These are phyloP conservation scores for Lepus oiostolus DNA, from an alignment of 2,797 vertebrate species.

Conservation along the genomic window DNA sequence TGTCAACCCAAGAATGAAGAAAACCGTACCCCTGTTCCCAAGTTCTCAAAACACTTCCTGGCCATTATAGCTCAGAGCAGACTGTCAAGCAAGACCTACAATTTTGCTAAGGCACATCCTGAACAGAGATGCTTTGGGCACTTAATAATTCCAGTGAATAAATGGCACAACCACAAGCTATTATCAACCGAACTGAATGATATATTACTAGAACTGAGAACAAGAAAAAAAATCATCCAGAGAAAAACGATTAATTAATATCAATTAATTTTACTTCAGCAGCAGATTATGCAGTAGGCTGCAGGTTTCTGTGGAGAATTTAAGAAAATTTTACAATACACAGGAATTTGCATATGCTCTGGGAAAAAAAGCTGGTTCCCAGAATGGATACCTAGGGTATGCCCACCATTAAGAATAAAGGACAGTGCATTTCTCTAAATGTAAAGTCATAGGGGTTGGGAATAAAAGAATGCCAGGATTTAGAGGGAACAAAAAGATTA, in stretches of 20 bases:
- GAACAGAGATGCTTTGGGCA: constrained; percentile 76
- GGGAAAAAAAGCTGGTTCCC: constrained; percentile 57
- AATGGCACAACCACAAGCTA: constrained; percentile 77
- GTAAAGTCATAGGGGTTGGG: background rate
- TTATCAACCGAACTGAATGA: constrained; percentile 86
- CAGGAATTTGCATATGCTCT: constrained; percentile 57
- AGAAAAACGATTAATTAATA: constrained; percentile 84
- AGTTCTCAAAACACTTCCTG: background rate
- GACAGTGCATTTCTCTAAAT: constrained; percentile 71
- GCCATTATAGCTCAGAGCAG: background rate
- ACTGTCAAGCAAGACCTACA: constrained; percentile 42
- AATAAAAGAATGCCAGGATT: constrained; percentile 48
- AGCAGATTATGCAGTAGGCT: constrained; percentile 70
- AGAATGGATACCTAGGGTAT: constrained; percentile 65
- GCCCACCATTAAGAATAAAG: constrained; percentile 78
- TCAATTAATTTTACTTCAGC: constrained; percentile 78
- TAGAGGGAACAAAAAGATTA: constrained; percentile 73
- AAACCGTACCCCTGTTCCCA: background rate
- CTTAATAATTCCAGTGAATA: constrained; percentile 84
- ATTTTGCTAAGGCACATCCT: constrained; percentile 76
- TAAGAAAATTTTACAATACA: constrained; percentile 66
- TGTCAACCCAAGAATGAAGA: background rate
- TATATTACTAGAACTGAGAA: constrained; percentile 80
- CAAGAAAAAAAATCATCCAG: constrained; percentile 74
- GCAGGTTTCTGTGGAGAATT: constrained; percentile 68